A percentile compares a stretch with the other conserved stretches of the same genome.
phyloP scores from a whole-genome alignment of 2,888 invertebrate genomes.

The Junonia oenone region DNA sequence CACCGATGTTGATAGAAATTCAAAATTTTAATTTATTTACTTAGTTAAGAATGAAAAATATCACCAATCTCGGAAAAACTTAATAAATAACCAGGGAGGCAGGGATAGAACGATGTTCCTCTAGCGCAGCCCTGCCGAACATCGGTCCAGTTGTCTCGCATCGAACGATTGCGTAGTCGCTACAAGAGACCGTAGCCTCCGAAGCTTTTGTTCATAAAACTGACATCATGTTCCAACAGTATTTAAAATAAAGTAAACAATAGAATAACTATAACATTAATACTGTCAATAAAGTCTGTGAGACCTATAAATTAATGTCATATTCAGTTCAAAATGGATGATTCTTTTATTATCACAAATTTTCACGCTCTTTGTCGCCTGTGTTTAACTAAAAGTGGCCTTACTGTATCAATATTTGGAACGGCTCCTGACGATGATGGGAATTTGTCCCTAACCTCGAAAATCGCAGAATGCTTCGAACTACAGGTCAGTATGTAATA shows the following conservation, averaged over 20 bases:
- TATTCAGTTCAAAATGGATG: conserved; percentile 61
- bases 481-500: conserved; percentile 56
- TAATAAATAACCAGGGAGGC: conserved; percentile 1
- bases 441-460: conserved; percentile 69
- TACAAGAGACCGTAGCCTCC: conserved; percentile 49
- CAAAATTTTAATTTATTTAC: not conserved
- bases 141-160: conserved; percentile 72
- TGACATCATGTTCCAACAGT: conserved; percentile 37
- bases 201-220: conserved; percentile 39
- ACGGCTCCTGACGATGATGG: conserved; percentile 71
- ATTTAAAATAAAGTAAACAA: conserved; percentile 19
- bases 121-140: conserved; percentile 73
- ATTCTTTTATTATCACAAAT: conserved; percentile 77
- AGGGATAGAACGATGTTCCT: conserved; percentile 50
- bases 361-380: conserved; percentile 83
- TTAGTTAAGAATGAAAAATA: not conserved
- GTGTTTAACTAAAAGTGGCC: conserved; percentile 82
- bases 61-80: not conserved
- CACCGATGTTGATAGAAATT: not conserved
- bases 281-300: conserved; percentile 18
- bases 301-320: conserved; percentile 21
- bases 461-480: conserved; percentile 76
- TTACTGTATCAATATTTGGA: conserved; percentile 82
- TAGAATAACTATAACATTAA: conserved; percentile 17
- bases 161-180: conserved; percentile 73